Evolutionary conservation across 2,797 vertebrate species (phyloP), one percentile per base, ranked within the genome.

Genomic region (Cuculus canorus): DNA sequence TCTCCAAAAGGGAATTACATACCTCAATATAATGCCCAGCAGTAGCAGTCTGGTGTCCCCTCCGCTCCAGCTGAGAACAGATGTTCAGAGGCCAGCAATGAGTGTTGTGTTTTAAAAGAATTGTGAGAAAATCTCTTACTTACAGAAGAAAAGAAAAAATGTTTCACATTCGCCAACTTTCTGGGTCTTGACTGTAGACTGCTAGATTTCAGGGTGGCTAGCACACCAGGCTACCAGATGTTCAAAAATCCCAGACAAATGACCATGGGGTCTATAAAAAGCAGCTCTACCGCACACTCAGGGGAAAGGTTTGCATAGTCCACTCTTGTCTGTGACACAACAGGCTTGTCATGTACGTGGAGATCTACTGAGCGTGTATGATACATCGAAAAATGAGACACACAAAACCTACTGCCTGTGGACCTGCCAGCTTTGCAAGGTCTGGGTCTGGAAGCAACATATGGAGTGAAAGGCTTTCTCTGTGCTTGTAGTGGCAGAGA

Each of bases 391-490:
- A 94, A 93, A 70, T 66, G 86, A 94, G 73, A 63, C 93, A 90
- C 56, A 90, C 82, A 90, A 96, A 94, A 79, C 21, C 66, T 68
- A 19, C 54, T 56, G 90, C 85, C 82, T 86, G 73, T 76, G 73
- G 77, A 93, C 77, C 63, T 92, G 95, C 94, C 94, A 95, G 56
- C 45, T 95, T 86, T 95, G 92, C 82, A 94, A 95, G 52, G 86
- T 93, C 83, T 95, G 75, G 94, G 68, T 89, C 92, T 95, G 95
- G 88, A 85, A 92, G 73, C 70, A 77, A 65, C 52, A 45, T 12
- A 35, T 1, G 3, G 56, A 93, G 53, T 86, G 75, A 92, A 93
- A 94, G 69, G 30, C 32, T 75, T 92, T 56, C 88, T 88, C 71
- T 91, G 77, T 88, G 30, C 37, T 91, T 56, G n/a, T 5, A 70